Evolutionary conservation across 2,797 vertebrate species (phyloP).

Genomic region (Antennarius maculatus): DNA sequence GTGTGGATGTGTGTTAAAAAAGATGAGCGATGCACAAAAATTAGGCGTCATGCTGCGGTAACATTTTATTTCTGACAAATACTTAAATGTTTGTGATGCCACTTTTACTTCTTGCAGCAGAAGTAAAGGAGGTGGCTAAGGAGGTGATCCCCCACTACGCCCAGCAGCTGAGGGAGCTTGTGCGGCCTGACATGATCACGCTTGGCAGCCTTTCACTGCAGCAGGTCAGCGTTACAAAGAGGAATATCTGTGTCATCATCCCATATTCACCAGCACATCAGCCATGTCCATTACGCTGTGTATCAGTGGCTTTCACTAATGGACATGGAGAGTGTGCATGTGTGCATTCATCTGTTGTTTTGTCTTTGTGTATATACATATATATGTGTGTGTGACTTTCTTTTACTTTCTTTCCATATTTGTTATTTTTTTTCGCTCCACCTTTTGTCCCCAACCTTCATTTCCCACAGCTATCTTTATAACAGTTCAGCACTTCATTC

Average conservation of each 20-base stretch:
- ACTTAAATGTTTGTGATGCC: conserved; percentile 6
- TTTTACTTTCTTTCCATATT: conserved; percentile 20
- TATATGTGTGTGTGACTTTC: conserved; percentile 20
- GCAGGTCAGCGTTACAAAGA: conserved; percentile 91
- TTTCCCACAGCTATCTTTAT: conserved; percentile 4
- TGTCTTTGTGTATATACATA: conserved; percentile 24
- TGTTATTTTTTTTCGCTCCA: conserved; percentile 17
- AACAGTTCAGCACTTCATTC: conserved; percentile 39
- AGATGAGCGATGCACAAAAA: no score
- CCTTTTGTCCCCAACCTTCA: conserved; percentile 22
- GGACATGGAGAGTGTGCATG: conserved; percentile 61
- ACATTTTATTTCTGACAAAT: conserved; percentile 14
- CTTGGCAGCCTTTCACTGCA: conserved; percentile 88
- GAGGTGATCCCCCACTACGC: conserved; percentile 82
- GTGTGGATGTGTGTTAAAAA: not conserved
- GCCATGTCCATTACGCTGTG: conserved; percentile 75
- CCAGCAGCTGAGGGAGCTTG: conserved; percentile 85
- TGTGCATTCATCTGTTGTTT: conserved; percentile 39
- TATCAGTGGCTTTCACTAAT: conserved; percentile 70
- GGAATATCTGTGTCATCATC: conserved; percentile 81
- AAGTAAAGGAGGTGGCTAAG: conserved; percentile 38
- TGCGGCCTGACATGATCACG: conserved; percentile 88
- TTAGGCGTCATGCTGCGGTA: not conserved
- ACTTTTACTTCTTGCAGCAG: conserved; percentile 64
- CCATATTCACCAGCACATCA: conserved; percentile 78